phyloP scores from a whole-genome alignment of 1,140 invertebrate species.

The Drosophila biarmipes region DNA sequence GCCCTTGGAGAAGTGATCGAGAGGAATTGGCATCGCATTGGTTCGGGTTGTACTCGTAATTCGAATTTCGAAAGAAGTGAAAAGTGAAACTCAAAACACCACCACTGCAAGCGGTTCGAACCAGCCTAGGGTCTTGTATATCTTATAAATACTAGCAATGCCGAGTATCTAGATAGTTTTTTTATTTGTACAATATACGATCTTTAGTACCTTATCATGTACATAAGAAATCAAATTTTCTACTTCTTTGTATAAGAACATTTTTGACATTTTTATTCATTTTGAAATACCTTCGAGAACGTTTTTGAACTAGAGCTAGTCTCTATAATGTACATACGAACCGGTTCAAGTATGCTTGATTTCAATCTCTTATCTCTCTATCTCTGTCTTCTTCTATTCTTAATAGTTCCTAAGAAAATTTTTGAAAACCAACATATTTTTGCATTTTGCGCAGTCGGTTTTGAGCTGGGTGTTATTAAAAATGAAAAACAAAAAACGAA shows the following conservation, averaged over 20 bases:
- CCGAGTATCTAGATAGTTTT: conserved; percentile 53
- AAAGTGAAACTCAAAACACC: conserved; percentile 28
- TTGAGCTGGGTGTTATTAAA: conserved; percentile 74
- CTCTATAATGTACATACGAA: conserved; percentile 45
- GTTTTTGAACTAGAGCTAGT: conserved; percentile 20
- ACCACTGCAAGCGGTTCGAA: conserved; percentile 67
- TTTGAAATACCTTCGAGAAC: conserved; percentile 10
- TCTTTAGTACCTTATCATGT: conserved; percentile 63
- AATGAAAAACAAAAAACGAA: conserved; percentile 19
- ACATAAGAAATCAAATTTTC: conserved; percentile 51
- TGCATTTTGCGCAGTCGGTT: conserved; percentile 74
- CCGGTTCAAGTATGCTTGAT: conserved; percentile 43
- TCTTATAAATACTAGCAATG: conserved; percentile 32
- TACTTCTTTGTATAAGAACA: conserved; percentile 36
- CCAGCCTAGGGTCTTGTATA: conserved; percentile 66
- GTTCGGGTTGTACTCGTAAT: conserved; percentile 11
- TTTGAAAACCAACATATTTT: conserved; percentile 54
- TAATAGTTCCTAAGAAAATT: conserved; percentile 41
- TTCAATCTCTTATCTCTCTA: conserved; percentile 41
- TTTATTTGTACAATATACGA: conserved; percentile 64
- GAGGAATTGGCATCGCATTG: conserved; percentile 52
- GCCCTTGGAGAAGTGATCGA: conserved; percentile 44
- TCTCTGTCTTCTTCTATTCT: conserved; percentile 45
- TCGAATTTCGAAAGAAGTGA: conserved; percentile 16
- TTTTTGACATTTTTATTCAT: conserved; percentile 39